phyloP scores from a whole-genome alignment of 2,113 vertebrate genomes.

The Myodes glareolus region DNA sequence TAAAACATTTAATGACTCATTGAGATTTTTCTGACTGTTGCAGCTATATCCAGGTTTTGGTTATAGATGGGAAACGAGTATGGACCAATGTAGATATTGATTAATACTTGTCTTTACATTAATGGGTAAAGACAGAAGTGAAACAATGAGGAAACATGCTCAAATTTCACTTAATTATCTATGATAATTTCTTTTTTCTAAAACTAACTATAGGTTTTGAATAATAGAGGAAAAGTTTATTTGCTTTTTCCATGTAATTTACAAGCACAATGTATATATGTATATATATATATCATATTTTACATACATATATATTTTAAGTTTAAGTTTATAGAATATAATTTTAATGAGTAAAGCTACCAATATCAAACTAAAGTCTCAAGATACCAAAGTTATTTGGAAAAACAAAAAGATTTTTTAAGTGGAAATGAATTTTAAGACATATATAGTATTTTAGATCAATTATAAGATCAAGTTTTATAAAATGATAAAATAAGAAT shows the following conservation, averaged over 20 bases:
- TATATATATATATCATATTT: not conserved
- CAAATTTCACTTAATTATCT: not conserved
- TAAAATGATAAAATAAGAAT: not conserved
- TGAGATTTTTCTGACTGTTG: not conserved
- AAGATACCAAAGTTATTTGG: not conserved
- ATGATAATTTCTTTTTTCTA: not conserved
- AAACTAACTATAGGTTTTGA: not conserved
- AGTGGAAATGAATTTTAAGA: not conserved
- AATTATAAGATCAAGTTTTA: not conserved
- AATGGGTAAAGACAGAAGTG: not conserved
- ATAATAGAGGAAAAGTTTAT: not conserved
- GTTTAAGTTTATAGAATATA: not conserved
- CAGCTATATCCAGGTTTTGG: not conserved
- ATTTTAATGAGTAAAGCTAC: not conserved
- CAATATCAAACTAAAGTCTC: conserved; percentile 31
- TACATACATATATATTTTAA: not conserved
- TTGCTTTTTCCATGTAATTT: not conserved
- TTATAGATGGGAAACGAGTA: not conserved
- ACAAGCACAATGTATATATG: not conserved
- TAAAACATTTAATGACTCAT: not conserved
- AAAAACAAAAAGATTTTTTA: not conserved
- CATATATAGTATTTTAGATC: not conserved
- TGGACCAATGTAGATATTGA: not conserved
- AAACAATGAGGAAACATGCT: not conserved
- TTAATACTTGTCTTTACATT: not conserved